Evolutionary conservation across 2,113 vertebrate genomes (phyloP).

Genomic region (Patagioenas fasciata): DNA sequence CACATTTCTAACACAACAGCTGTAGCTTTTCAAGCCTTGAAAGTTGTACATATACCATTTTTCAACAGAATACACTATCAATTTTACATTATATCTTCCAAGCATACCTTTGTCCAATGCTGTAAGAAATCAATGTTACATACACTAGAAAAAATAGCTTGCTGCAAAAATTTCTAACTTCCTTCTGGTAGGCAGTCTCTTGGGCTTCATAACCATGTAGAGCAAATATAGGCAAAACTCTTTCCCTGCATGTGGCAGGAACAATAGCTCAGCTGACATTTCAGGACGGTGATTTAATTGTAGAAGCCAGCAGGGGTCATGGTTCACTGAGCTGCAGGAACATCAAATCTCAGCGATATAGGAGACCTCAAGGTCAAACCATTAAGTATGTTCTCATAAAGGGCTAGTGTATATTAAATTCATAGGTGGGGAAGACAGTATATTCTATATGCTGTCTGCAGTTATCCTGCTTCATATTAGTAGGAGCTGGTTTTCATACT

Average conservation of each 20-base stretch:
- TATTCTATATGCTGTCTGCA: neutral
- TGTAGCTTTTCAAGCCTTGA: neutral
- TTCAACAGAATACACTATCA: neutral
- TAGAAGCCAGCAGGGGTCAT: neutral
- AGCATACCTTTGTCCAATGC: neutral
- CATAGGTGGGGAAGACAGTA: neutral
- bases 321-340: neutral
- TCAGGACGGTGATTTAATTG: neutral
- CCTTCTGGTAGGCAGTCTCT: neutral
- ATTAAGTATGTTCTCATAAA: neutral
- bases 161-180: neutral
- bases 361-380: neutral
- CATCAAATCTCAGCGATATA: neutral
- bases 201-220: neutral
- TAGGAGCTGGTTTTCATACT: neutral
- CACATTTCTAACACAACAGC: neutral
- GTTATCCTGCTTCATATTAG: neutral
- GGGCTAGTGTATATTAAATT: neutral
- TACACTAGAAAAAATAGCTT: neutral
- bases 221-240: neutral
- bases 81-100: neutral
- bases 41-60: neutral
- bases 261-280: neutral
- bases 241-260: neutral
- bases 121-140: neutral